Base-by-base conservation (phyloP, 35 echinoderm and acorn worm species). In the Lytechinus variegatus region DNA sequence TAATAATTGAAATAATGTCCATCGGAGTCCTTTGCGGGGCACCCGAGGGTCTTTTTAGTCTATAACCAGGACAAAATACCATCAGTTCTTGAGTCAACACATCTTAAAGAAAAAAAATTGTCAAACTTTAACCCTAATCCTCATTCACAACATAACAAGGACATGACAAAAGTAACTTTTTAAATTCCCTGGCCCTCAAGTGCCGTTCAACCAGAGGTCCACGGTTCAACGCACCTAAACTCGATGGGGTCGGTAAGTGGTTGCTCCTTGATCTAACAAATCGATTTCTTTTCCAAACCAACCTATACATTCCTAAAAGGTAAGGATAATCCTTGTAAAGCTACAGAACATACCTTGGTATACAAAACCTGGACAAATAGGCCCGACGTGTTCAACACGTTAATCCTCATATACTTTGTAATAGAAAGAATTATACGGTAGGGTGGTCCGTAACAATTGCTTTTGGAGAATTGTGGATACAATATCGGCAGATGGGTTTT, bases 71-170 rank as follows among this genome's bases (percentile, higher is more conserved):
- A n/a, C n/a, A 16, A 24, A 79, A 71, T 24, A 24, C 3, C 8
- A n/a, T 24, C 19, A 19, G 66, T 79, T 79, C 19, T 4, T 79
- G 66, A 79, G 16, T 24, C 19, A 79, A 79, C 19, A n/a, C 66
- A 19, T 24, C 66, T 79, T 79, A 16, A n/a, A 79, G 19, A 79
- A 24, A 24, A 44, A 79, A 79, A 79, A 16, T 79, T 24, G 66
- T 79, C 66, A 79, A 79, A 79, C 66, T 24, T 24, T 24, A 79
- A 79, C 66, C n/a, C 66, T 79, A n/a, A 79, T 79, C 66, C 66
- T 19, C 66, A 79, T 79, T 79, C 66, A 79, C 56, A 79, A 79
- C 66, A 79, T 79, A 79, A 79, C 66, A 79, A 79, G 66, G 66
- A 24, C 16, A 16, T 79, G 14, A 24, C 66, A 79, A 79, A 24